Percentiles rank a stretch among this genome's conserved stretches.
Conservation (phyloP, 2,888 invertebrate species). For the Cheilosia impressa region DNA sequence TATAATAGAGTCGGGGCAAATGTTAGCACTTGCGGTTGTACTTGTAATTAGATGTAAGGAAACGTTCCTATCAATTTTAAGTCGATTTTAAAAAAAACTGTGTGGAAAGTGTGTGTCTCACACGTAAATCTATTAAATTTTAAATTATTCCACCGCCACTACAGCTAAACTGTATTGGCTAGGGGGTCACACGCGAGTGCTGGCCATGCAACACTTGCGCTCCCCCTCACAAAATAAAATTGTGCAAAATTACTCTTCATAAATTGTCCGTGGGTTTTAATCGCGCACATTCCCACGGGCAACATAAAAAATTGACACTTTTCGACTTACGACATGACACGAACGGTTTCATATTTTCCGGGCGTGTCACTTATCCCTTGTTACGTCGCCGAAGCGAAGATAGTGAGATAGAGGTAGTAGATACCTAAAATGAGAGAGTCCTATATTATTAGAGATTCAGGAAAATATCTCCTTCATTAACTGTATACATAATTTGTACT, state of each 20-base stretch:
- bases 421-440: not conserved
- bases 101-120: not conserved
- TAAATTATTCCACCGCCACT: slow-evolving; percentile 18
- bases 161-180: not conserved
- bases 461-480: slow-evolving; percentile 38
- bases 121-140: slow-evolving; percentile 37
- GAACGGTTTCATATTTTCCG: slow-evolving; percentile 66
- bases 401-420: not conserved
- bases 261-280: slow-evolving; percentile 67
- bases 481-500: not conserved
- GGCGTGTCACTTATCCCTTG: slow-evolving; percentile 59
- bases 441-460: slow-evolving; percentile 42
- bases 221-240: slow-evolving; percentile 44
- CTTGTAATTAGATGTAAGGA: not conserved
- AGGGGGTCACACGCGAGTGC: slow-evolving; percentile 5
- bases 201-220: slow-evolving; percentile 9
- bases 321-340: slow-evolving; percentile 69
- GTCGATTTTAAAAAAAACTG: slow-evolving; percentile 10
- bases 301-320: slow-evolving; percentile 69
- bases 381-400: slow-evolving; percentile 35
- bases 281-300: slow-evolving; percentile 65
- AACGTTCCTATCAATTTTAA: slow-evolving; percentile 21
- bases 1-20: slow-evolving; percentile 2
- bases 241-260: slow-evolving; percentile 59
- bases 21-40: not conserved